Conservation (phyloP, 2,797 vertebrate genomes). For the Notamacropus eugenii region DNA sequence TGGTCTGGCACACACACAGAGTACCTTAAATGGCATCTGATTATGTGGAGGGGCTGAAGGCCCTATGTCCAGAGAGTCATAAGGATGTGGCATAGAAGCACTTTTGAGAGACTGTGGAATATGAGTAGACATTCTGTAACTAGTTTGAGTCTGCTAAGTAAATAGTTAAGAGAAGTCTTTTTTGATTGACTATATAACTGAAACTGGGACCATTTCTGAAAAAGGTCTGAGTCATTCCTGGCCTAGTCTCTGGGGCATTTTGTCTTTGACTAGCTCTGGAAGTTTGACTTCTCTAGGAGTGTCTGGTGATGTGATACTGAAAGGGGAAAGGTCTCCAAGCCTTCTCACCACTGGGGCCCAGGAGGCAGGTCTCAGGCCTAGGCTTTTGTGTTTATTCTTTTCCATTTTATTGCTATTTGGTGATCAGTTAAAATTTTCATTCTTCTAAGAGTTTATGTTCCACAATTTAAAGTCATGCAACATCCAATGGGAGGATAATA, state of each 20-base stretch:
- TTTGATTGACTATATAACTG: not conserved
- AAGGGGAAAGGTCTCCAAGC: not conserved
- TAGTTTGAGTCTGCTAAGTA: not conserved
- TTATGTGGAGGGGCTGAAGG: not conserved
- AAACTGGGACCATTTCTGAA: too few relatives aligned
- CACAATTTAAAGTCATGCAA: not conserved
- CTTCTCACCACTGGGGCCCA: not conserved
- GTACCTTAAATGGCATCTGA: too few relatives aligned
- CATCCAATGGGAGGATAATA: not conserved
- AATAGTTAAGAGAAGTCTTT: not conserved
- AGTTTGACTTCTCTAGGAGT: not conserved
- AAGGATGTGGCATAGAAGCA: not conserved
- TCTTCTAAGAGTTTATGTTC: not conserved
- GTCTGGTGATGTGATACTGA: not conserved
- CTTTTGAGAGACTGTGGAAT: not conserved
- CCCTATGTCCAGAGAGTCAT: not conserved
- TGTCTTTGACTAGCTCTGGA: not conserved
- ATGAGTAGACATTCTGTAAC: not conserved
- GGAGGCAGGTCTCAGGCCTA: not conserved
- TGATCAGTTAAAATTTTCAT: not conserved
- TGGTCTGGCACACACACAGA: not conserved
- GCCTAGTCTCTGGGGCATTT: not conserved
- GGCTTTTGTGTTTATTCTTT: not conserved
- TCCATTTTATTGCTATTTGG: not conserved
- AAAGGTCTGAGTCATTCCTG: too few relatives aligned